Base-by-base conservation (phyloP, 2,888 invertebrate species). In the Aproaerema taeniolella region DNA sequence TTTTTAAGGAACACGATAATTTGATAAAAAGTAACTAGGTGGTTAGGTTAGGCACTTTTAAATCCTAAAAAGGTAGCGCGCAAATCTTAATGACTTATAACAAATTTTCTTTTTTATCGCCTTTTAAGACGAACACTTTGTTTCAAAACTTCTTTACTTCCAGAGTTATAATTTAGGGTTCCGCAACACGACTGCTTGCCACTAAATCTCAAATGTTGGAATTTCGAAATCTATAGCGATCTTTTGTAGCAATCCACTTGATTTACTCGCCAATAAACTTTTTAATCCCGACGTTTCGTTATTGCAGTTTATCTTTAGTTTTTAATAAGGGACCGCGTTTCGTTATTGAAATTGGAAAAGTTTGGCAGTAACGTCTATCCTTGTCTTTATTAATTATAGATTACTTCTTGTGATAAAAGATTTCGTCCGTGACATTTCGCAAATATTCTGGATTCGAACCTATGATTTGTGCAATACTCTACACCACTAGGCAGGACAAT, bases 251-350 rank as follows among this genome's bases (percentile, higher is more conserved):
- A n/a, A n/a, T n/a, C 44, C 47, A 46, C 55, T n/a, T 71, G 71
- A 71, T 71, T 69, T 71, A 71, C 61, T 49, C 46, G 42, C 57
- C 65, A 70, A 71, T 71, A 68, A 70, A 67, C 58, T 68, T 70
- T 69, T 73, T 71, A 73, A 74, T 72, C 70, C 64, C 59, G 59
- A 60, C 60, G 61, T 70, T 71, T 62, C 67, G 67, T 69, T 60
- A 38, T 36, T 40, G 35, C 35, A 28, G 28, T 35, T 35, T 35
- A 16, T 35, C 65, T 69, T 66, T 54, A 60, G 65, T 68, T 70
- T 72, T n/a, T n/a, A n/a, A n/a, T n/a, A 70, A 72, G 70, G 71
- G 71, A 61, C 56, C 61, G 68, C 67, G 67, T 71, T 66, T 60
- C 58, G 57, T 52, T 61, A 61, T 9, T 63, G 61, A 68, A 71